These are phyloP conservation scores for Carcharodon carcharias DNA, from an alignment of 2,797 vertebrate genomes.

Conservation along the genomic window DNA sequence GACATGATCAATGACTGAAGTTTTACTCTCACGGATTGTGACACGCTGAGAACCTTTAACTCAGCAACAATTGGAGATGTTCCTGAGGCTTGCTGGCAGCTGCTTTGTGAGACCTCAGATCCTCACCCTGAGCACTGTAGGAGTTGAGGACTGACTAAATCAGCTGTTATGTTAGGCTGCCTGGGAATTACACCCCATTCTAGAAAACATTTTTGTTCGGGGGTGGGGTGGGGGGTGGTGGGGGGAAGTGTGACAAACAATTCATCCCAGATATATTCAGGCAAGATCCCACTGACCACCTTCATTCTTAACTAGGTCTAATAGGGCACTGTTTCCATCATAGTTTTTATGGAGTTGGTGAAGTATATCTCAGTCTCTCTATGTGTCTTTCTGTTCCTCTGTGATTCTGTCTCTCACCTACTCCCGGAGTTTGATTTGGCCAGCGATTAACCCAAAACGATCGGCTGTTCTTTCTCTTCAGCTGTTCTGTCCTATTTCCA, in stretches of 20 bases:
- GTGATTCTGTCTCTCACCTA: background rate
- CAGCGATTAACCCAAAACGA: background rate
- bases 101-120: background rate
- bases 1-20: background rate
- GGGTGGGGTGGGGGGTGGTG: no score
- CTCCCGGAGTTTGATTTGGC: no score
- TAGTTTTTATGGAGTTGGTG: background rate
- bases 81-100: background rate
- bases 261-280: no score
- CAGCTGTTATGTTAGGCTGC: background rate
- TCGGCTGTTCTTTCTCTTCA: background rate
- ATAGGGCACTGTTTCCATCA: background rate
- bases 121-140: background rate
- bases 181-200: background rate
- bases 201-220: background rate
- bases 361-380: background rate
- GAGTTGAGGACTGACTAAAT: background rate
- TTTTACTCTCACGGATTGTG: background rate
- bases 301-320: background rate
- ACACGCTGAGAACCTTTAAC: background rate
- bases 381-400: background rate
- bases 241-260: no score
- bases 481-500: background rate
- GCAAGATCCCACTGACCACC: background rate
- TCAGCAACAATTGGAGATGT: background rate